A percentile compares a stretch with the other conserved stretches of the same genome.
Conservation (phyloP, 2,888 invertebrate genomes). For the Xanthia togata region DNA sequence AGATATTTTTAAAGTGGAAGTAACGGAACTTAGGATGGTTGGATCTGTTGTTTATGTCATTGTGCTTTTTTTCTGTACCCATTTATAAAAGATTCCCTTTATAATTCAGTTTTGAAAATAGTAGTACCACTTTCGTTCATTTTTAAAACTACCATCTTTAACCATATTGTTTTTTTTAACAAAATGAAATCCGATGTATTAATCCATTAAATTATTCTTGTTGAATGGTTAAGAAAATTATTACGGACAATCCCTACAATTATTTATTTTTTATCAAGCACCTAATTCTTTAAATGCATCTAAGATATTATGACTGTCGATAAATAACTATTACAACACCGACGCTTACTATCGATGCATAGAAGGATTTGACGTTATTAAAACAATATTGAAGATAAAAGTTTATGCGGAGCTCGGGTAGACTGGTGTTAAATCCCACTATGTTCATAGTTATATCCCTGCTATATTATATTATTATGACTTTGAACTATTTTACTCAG, state of each 20-base stretch:
- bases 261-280: background rate
- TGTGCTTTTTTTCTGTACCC: background rate
- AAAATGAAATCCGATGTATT: background rate
- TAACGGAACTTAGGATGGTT: conserved; percentile 34
- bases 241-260: background rate
- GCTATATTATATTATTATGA: conserved; percentile 12
- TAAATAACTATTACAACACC: conserved; percentile 26
- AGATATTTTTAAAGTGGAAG: conserved; percentile 53
- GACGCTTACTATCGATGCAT: conserved; percentile 6
- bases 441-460: background rate
- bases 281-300: conserved; percentile 16
- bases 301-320: conserved; percentile 21
- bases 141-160: background rate
- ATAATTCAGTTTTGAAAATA: background rate
- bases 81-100: background rate
- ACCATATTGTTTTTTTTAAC: background rate
- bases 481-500: background rate
- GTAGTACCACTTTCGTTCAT: background rate
- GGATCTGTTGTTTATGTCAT: conserved; percentile 3
- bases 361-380: conserved; percentile 1
- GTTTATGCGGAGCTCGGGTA: background rate
- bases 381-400: conserved; percentile 8
- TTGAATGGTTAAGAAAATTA: background rate
- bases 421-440: background rate
- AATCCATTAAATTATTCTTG: background rate